These are phyloP conservation scores for Phytoseiulus persimilis DNA, from an alignment of 2,888 invertebrate species.

Conservation along the genomic window DNA sequence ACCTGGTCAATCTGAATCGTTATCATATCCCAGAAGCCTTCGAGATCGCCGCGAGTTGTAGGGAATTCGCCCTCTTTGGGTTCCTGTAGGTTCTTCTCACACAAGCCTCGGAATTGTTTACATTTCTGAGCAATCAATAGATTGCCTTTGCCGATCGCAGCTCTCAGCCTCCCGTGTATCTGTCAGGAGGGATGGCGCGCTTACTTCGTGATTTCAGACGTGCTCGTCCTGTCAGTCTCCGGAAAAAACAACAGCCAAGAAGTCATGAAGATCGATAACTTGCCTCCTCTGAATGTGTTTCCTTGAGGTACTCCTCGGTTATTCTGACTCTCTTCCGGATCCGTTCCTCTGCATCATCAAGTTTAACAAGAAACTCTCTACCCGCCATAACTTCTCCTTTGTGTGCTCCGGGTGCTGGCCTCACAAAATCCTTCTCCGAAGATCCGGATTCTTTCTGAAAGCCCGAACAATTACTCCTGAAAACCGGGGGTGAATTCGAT, in stretches of 20 bases:
- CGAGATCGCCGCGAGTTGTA: conserved; percentile 78
- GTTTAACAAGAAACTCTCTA: conserved; percentile 14
- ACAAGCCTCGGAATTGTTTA: conserved; percentile 81
- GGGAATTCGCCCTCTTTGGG: conserved; percentile 70
- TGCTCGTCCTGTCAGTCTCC: too few species aligned
- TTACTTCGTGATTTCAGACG: not conserved
- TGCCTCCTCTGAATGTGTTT: conserved; percentile 25
- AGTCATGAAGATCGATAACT: not conserved
- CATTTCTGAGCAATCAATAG: conserved; percentile 82
- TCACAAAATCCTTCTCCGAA: not conserved
- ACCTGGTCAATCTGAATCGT: conserved; percentile 80
- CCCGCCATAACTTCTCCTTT: conserved; percentile 26
- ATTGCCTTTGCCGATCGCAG: conserved; percentile 82
- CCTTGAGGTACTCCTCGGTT: conserved; percentile 31
- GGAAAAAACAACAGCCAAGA: too few species aligned
- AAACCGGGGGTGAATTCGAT: not conserved
- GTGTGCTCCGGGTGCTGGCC: not conserved
- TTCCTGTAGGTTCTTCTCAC: conserved; percentile 59
- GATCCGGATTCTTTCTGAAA: not conserved
- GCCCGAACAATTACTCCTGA: not conserved
- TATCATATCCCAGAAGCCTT: conserved; percentile 98
- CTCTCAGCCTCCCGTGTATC: conserved; percentile 69
- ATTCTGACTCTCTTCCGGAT: conserved; percentile 21
- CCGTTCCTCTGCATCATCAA: conserved; percentile 34
- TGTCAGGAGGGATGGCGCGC: conserved; percentile 60